Conservation (phyloP, 2,113 vertebrate genomes). For the Arizona elegans region DNA sequence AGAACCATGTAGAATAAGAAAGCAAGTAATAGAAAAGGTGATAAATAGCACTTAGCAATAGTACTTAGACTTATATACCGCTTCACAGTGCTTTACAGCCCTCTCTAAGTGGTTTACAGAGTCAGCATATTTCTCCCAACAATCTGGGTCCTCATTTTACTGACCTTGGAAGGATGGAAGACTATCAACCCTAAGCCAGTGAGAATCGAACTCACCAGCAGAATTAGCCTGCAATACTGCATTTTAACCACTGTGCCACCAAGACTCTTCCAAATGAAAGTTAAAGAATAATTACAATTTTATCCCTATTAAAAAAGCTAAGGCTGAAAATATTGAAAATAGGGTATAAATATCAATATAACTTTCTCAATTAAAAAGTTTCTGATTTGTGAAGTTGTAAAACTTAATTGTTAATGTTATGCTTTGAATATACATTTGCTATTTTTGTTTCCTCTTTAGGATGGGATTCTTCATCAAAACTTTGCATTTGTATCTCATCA, state of each 20-base stretch:
- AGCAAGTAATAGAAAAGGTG: background rate
- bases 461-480: constrained; percentile 39
- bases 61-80: background rate
- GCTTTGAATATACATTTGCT: background rate
- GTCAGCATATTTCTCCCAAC: no score
- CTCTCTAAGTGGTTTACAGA: background rate
- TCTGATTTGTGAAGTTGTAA: background rate
- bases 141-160: background rate
- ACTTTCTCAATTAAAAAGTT: background rate
- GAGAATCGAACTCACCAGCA: background rate
- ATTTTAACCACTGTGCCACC: background rate
- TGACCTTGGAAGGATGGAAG: background rate
- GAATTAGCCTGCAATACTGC: background rate
- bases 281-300: background rate
- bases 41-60: background rate
- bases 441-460: constrained; percentile 40
- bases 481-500: constrained; percentile 37
- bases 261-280: background rate
- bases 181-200: background rate
- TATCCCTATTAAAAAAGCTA: background rate
- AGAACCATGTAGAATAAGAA: background rate
- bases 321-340: background rate
- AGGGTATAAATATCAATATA: background rate
- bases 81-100: background rate
- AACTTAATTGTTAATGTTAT: background rate